Base-by-base conservation (phyloP, 2,888 invertebrate genomes). In the Meghimatium bilineatum region DNA sequence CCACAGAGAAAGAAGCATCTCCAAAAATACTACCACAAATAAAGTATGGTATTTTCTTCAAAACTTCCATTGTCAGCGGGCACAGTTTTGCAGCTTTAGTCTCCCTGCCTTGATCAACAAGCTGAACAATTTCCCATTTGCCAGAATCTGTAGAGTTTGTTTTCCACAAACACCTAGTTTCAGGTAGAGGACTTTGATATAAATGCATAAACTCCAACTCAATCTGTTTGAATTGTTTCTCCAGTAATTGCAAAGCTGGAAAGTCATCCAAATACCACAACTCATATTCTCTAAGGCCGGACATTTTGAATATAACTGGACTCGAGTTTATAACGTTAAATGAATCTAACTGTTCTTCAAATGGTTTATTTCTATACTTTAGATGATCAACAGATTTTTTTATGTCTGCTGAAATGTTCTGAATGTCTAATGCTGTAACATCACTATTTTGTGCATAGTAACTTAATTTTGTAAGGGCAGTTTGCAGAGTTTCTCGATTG, bases 1-100 rank as follows among this genome's bases (percentile, higher is more conserved):
- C 84, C 2, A 92, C 90, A 12, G 93, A 93, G 85, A 93, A 93
- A 17, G 90, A 87, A 26, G 90, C 92, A 89, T 93, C 92, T 49
- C 92, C 92, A 88, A 93, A 93, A n/a, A 92, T 85, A 87, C 89
- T 91, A 17, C 87, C 86, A 23, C 56, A 83, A 91, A 93, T 91
- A n/a, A 89, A 82, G n/a, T 86, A 85, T 12, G 89, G 86, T 56
- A 92, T 80, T 29, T 85, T 83, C 38, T 86, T 77, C 14, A 92
- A 78, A 34, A 91, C 60, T 32, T 86, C 80, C 80, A 89, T 87
- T 14, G 92, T 93, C 23, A 88, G 74, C 38, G 92, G 92, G 86
- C 92, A 92, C 2, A 86, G 49, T 5, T 84, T 75, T 36, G 87
- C 88, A 81, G 91, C 92, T 52, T 89, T 86, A 63, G 86, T 76